A percentile compares a stretch with the other conserved stretches of the same genome.
Evolutionary conservation across 2,113 vertebrate genomes (phyloP).

Genomic region (Syngnathus floridae): DNA sequence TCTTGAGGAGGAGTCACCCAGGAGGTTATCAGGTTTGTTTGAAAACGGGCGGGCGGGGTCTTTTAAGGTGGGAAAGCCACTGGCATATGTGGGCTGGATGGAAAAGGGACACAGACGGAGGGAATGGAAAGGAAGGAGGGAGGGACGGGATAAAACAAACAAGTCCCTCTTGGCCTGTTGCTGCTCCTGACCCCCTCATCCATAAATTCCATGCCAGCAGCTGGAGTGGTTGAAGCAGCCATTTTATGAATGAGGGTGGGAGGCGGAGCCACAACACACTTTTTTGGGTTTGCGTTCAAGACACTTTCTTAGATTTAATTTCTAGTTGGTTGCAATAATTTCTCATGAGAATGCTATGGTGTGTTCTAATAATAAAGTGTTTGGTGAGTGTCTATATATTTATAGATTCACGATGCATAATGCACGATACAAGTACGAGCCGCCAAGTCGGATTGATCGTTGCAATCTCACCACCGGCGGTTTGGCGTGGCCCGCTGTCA

Average conservation of each 20-base stretch:
- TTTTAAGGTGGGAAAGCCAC: slow-evolving; percentile 1
- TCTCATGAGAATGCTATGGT: background rate
- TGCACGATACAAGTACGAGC: slow-evolving; percentile 23
- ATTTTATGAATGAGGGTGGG: slow-evolving; percentile 67
- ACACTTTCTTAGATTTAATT: slow-evolving; percentile 25
- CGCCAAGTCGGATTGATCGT: slow-evolving; percentile 32
- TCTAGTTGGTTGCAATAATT: no score
- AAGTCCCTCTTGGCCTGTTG: slow-evolving; percentile 45
- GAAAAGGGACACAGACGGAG: slow-evolving; percentile 11
- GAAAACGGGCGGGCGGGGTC: slow-evolving; percentile 24
- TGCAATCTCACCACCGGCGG: slow-evolving; percentile 1
- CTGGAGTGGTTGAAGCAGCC: slow-evolving; percentile 61
- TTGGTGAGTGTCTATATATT: background rate
- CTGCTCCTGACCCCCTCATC: slow-evolving; percentile 53
- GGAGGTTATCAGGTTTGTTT: slow-evolving; percentile 69
- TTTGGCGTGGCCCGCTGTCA: slow-evolving; percentile 3
- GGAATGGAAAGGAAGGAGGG: slow-evolving; percentile 9
- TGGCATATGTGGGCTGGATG: slow-evolving; percentile 32
- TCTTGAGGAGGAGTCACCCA: slow-evolving; percentile 62
- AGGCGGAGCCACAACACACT: slow-evolving; percentile 38
- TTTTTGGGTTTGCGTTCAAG: slow-evolving; percentile 47
- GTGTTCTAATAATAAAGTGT: slow-evolving; percentile 1
- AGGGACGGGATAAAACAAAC: slow-evolving; percentile 39
- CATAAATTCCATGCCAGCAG: slow-evolving; percentile 63
- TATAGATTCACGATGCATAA: slow-evolving; percentile 7